Percentiles rank a stretch among this genome's conserved stretches.
Evolutionary conservation across 2,888 invertebrate species (phyloP).

Genomic region (Cordilura impudica): DNA sequence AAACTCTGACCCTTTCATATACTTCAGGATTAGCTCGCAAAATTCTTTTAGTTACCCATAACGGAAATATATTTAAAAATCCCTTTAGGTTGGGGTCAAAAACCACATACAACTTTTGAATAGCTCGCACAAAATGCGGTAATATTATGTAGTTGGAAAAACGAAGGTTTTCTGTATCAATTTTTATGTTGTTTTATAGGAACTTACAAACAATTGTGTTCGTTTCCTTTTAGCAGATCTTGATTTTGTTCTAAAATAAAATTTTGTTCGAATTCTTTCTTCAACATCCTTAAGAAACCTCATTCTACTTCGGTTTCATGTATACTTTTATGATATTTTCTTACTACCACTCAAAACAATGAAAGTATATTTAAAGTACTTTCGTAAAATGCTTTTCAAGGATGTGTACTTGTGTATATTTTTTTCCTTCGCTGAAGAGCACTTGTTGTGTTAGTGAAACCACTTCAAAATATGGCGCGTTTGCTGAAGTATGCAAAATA

Average conservation of each 20-base stretch:
- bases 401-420: slow-evolving; percentile 71
- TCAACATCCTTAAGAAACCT: slow-evolving; percentile 28
- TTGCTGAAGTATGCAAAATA: slow-evolving; percentile 77
- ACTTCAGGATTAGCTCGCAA: too few relatives aligned
- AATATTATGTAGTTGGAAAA: too few relatives aligned
- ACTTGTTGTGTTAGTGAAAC: slow-evolving; percentile 76
- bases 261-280: neutral
- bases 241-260: neutral
- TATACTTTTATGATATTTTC: slow-evolving; percentile 7
- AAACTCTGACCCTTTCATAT: too few relatives aligned
- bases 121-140: too few relatives aligned
- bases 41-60: too few relatives aligned
- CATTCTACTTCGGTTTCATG: neutral
- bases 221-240: too few relatives aligned
- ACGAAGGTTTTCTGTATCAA: too few relatives aligned
- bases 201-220: too few relatives aligned
- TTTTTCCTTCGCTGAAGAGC: slow-evolving; percentile 68
- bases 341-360: slow-evolving; percentile 55
- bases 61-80: too few relatives aligned
- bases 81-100: too few relatives aligned
- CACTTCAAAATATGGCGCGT: slow-evolving; percentile 76
- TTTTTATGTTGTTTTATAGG: too few relatives aligned
- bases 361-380: slow-evolving; percentile 63
- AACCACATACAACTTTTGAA: too few relatives aligned
- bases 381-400: slow-evolving; percentile 74